These are phyloP conservation scores for Hirundichthys speculiger DNA, from an alignment of 2,113 vertebrate species.

Conservation along the genomic window DNA sequence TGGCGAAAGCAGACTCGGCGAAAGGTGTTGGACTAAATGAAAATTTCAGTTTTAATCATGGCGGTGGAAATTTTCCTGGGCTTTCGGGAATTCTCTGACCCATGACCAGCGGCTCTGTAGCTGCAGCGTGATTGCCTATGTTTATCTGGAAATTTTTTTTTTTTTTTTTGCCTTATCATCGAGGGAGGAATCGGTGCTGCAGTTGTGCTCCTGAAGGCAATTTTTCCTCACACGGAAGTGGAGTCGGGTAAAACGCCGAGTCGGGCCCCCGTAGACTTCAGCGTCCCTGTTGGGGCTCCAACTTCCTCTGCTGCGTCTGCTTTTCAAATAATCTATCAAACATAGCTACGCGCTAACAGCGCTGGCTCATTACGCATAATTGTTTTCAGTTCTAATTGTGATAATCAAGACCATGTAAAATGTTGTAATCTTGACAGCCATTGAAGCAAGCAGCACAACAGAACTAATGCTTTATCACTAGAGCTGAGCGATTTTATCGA, in stretches of 20 bases:
- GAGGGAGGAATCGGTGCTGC: slow-evolving; percentile 22
- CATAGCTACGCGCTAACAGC: no score
- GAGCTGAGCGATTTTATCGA: no score
- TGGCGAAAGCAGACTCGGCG: slow-evolving; percentile 21
- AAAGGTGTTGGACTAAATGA: slow-evolving; percentile 31
- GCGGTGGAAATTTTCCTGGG: slow-evolving; percentile 10
- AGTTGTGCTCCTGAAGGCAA: slow-evolving; percentile 35
- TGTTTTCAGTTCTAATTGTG: no score
- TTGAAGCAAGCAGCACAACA: no score
- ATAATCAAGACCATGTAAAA: no score
- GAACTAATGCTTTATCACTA: no score
- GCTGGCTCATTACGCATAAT: no score
- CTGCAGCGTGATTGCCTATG: slow-evolving; percentile 26
- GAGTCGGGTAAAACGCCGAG: slow-evolving; percentile 32
- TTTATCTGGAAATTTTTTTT: slow-evolving; percentile 52
- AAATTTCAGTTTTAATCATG: slow-evolving; percentile 40
- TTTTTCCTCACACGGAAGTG: slow-evolving; percentile 53
- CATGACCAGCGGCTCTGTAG: not conserved
- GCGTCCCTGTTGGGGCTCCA: slow-evolving; percentile 1
- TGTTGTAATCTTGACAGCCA: no score
- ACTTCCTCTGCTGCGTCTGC: not conserved
- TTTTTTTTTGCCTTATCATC: slow-evolving; percentile 43
- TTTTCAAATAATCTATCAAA: no score
- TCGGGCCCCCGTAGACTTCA: not conserved
- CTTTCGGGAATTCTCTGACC: slow-evolving; percentile 1